These are phyloP conservation scores for Netelia melanura DNA, from an alignment of 2,888 invertebrate species.

Conservation along the genomic window DNA sequence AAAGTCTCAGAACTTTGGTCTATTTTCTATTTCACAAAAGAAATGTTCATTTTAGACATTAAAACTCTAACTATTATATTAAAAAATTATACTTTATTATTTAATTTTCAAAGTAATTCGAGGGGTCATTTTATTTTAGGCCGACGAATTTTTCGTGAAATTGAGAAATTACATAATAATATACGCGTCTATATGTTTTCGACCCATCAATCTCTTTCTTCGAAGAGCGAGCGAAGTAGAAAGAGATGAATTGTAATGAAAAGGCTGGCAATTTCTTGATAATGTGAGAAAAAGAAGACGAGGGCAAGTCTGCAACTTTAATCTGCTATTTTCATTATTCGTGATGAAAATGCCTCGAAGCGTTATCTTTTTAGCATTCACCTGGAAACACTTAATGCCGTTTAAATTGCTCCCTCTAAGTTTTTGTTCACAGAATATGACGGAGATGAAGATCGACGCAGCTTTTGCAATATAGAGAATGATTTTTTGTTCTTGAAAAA, in stretches of 20 bases:
- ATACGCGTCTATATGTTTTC: neutral
- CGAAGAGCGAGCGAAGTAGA: neutral
- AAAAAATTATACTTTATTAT: no score
- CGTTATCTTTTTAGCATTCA: conserved; percentile 7
- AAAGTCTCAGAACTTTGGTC: neutral
- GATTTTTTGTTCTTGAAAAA: neutral
- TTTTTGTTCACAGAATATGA: neutral
- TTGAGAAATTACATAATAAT: no score
- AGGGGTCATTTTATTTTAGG: no score
- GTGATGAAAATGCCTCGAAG: neutral
- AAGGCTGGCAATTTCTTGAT: conserved; percentile 6
- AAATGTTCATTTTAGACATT: neutral
- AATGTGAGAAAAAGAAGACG: conserved; percentile 7
- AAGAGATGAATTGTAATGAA: neutral
- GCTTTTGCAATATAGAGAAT: conserved; percentile 26
- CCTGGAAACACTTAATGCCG: neutral
- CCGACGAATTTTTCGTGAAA: no score
- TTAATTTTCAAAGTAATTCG: no score
- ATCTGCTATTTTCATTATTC: conserved; percentile 21
- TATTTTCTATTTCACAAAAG: neutral
- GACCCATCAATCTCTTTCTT: neutral
- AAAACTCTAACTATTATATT: neutral
- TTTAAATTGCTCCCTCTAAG: neutral
- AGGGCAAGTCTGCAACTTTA: conserved; percentile 10
- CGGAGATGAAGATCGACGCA: conserved; percentile 19